Base-by-base conservation (phyloP, 1,140 invertebrate genomes). In the Drosophila kikkawai region DNA sequence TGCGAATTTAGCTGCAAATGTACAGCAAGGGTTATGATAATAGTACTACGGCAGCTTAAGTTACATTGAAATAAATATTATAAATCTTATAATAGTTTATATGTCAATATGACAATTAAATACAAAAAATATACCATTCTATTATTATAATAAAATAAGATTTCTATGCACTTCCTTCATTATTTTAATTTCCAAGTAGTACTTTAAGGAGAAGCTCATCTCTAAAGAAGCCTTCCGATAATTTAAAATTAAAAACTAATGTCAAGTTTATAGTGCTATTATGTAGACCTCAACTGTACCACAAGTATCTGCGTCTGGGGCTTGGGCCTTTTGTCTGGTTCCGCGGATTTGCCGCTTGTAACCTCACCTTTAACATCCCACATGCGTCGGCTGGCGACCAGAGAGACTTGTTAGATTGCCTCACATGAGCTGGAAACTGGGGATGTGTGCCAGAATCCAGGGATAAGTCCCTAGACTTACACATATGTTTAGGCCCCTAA, bases 311-410 rank as follows among this genome's bases (percentile, higher is more conserved):
- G 66, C 17, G 71, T 53, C 55, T 37, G 78, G 74, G 82, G 82
- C 74, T 85, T 81, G 82, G 77, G 74, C 37, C 61, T 69, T 75
- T 79, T 78, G 59, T 65, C 48, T 56, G 68, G 37, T 59, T 57
- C 79, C 53, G 47, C 44, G 53, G 60, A 59, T 68, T 65, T 68
- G 68, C 65, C 68, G 82, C 75, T 82, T 79, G 83, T 81, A 88
- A 91, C 87, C 87, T 91, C 87, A 91, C 87, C 87, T 91, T 91
- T 91, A 91, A 91, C 87, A 87, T 91, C 87, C 87, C 87, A 91
- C 87, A 91, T 91, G 87, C 87, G 87, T 91, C 75, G 80, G 56
- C 73, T 69, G 79, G 57, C 61, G 59, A 66, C 39, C 71, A 57
- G 81, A 84, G 82, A 79, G 82, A 75, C 82, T 86, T 75, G 68